Evolutionary conservation across 2,888 invertebrate species (phyloP).

Genomic region (Seira musarum): DNA sequence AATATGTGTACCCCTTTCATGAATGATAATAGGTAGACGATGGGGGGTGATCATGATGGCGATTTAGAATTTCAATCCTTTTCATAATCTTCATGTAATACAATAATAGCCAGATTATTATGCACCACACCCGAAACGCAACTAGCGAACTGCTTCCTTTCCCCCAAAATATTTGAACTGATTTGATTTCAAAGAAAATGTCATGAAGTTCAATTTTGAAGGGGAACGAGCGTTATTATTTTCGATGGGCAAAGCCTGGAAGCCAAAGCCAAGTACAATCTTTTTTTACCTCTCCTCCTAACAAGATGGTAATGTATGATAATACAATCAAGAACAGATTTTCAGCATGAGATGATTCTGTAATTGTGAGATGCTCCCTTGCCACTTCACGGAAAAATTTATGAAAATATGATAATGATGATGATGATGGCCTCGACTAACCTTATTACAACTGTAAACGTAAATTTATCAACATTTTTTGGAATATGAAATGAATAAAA

Average conservation of each 20-base stretch:
- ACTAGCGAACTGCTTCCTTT: background rate
- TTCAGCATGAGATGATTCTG: constrained; percentile 27
- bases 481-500: no score
- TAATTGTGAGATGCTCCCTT: constrained; percentile 30
- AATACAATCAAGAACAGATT: constrained; percentile 44
- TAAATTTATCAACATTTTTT: no score
- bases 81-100: background rate
- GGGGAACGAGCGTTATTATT: no score
- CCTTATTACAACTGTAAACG: no score
- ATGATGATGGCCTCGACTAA: no score
- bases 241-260: no score
- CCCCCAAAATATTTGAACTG: background rate
- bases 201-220: constrained; percentile 6
- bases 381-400: no score
- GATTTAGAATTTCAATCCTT: background rate
- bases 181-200: constrained; percentile 4
- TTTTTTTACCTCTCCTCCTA: background rate
- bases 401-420: no score
- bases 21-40: background rate
- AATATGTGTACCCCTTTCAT: background rate
- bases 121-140: background rate
- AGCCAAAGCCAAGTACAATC: background rate
- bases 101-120: constrained; percentile 6
- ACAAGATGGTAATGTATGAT: constrained; percentile 45
- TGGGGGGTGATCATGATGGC: constrained; percentile 10